Base-by-base conservation (phyloP, 2,888 invertebrate genomes). In the Antheraea assamensis region DNA sequence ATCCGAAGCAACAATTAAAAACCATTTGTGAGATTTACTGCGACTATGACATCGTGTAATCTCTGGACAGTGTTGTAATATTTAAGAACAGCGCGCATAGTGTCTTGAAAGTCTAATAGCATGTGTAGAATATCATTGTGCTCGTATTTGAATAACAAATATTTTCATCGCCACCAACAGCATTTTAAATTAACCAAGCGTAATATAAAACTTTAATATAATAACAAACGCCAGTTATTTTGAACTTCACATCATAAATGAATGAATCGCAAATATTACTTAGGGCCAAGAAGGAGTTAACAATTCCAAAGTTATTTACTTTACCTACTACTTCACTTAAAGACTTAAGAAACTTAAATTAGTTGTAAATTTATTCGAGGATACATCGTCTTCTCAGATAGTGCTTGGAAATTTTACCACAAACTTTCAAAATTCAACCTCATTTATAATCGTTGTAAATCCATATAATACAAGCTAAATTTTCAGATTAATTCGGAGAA, bases 281-380 rank as follows among this genome's bases (percentile, higher is more conserved):
- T 24, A 58, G 2, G 17, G 2, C 52, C 13, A 58, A 24, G 24
- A 58, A 5, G n/a, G n/a, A 58, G 58, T 58, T 58, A 5, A 58
- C n/a, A 58, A 58, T 24, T 24, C n/a, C n/a, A 21, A 58, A 58
- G 58, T 58, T 58, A 58, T 58, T 21, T 24, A 58, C 58, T 58
- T 58, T 58, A 58, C 58, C 58, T 58, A 58, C 58, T 58, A 58
- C n/a, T 24, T 58, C 58, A 58, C n/a, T 58, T 58, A 55, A 55
- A 55, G 55, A 55, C 55, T 55, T 55, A n/a, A 58, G 58, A 8
- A 58, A 58, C 58, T 58, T 58, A 58, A 58, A 58, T 58, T 58
- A 58, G n/a, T 58, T 58, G 58, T 58, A 58, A 58, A 58, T 58
- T 58, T 58, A 58, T 58, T 58, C 58, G 58, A 58, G 24, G 24